Conservation (phyloP, 92 coral and sea anemone species). For the Desmophyllum pertusum region DNA sequence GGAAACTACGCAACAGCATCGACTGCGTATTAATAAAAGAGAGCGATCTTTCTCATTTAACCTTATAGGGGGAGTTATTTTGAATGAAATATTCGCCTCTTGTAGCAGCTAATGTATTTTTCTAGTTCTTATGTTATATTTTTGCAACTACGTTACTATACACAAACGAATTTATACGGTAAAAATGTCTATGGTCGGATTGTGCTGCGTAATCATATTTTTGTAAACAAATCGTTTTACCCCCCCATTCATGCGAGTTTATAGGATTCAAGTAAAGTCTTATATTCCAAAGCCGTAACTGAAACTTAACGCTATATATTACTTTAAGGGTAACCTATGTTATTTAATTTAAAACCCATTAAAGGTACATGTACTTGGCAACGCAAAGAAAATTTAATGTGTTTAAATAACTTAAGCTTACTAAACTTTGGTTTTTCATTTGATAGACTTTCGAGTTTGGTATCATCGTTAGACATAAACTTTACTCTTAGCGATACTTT, state of each 20-base stretch:
- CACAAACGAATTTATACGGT: not conserved
- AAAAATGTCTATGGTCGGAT: not conserved
- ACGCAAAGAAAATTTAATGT: too few species aligned
- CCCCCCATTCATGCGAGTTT: not conserved
- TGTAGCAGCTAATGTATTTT: not conserved
- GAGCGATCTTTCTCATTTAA: not conserved
- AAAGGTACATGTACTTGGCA: too few species aligned
- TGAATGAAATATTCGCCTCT: not conserved
- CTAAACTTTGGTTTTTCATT: not conserved
- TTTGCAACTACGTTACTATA: not conserved
- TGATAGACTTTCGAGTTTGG: not conserved
- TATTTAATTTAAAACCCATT: too few species aligned
- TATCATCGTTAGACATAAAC: not conserved
- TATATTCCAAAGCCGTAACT: not conserved
- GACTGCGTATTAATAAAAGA: not conserved
- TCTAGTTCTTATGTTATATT: not conserved
- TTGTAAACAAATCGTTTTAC: not conserved
- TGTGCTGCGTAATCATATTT: conserved; percentile 19
- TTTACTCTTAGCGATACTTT: not conserved
- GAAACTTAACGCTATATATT: not conserved
- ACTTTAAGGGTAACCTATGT: too few species aligned
- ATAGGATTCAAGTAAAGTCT: not conserved
- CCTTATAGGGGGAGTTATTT: not conserved
- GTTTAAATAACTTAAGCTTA: too few species aligned
- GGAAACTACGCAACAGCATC: not conserved